Evolutionary conservation across 2,797 vertebrate genomes (phyloP).

Genomic region (Enteromius unitaeniatus): DNA sequence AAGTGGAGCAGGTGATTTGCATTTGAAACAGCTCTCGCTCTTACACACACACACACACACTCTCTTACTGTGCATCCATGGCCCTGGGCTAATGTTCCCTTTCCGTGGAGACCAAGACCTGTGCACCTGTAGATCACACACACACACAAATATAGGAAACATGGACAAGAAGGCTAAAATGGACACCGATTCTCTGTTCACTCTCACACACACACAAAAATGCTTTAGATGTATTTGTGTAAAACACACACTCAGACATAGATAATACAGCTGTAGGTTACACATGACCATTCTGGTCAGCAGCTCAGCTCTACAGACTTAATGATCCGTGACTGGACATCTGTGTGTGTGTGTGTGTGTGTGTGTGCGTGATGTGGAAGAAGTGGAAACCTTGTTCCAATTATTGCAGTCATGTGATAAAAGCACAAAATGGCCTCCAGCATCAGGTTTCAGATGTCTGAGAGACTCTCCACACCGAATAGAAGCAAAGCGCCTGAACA

Average conservation of each 20-base stretch:
- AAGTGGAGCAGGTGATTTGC: slow-evolving; percentile 75
- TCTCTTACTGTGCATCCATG: slow-evolving; percentile 65
- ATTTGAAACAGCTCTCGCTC: slow-evolving; percentile 76
- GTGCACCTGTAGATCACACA: slow-evolving; percentile 78
- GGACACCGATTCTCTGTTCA: neutral
- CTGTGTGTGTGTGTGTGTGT: slow-evolving; percentile 68
- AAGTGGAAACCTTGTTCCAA: slow-evolving; percentile 61
- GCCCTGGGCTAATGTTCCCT: slow-evolving; percentile 78
- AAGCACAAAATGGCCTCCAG: slow-evolving; percentile 48
- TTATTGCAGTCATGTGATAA: slow-evolving; percentile 63
- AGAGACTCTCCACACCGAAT: slow-evolving; percentile 28
- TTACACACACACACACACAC: slow-evolving; percentile 52
- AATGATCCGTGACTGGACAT: slow-evolving; percentile 75
- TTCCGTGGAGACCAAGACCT: slow-evolving; percentile 65
- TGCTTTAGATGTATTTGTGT: neutral
- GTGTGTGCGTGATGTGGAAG: slow-evolving; percentile 58
- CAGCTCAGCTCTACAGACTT: slow-evolving; percentile 60
- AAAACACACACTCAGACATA: neutral
- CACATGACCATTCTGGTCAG: slow-evolving; percentile 60
- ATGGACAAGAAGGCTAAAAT: slow-evolving; percentile 23
- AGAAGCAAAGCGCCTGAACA: slow-evolving; percentile 10
- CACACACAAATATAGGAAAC: slow-evolving; percentile 48
- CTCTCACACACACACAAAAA: neutral
- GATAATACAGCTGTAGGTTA: slow-evolving; percentile 67
- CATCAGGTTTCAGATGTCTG: slow-evolving; percentile 41